A percentile compares a stretch with the other conserved stretches of the same genome.
phyloP scores from a whole-genome alignment of 2,797 vertebrate species.

The Thalassophryne amazonica region DNA sequence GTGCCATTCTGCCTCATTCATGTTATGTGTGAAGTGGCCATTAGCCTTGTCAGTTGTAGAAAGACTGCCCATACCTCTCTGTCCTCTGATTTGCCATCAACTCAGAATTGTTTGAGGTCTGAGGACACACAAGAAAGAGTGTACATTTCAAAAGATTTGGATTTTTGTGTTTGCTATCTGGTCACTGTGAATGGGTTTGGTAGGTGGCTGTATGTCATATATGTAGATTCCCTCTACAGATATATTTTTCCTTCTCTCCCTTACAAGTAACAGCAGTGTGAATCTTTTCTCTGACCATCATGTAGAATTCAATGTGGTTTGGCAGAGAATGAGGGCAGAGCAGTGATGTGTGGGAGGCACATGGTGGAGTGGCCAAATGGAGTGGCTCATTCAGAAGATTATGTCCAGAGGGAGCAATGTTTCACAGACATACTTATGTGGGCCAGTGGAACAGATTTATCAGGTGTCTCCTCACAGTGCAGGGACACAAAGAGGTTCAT shows the following conservation, averaged over 20 bases:
- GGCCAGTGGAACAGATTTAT: slow-evolving; percentile 1
- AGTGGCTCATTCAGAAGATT: slow-evolving; percentile 38
- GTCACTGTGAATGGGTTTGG: too few relatives aligned
- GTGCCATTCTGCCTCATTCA: too few relatives aligned
- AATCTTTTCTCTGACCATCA: slow-evolving; percentile 15
- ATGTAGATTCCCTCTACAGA: too few relatives aligned
- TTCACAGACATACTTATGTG: slow-evolving; percentile 12
- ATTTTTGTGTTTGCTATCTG: too few relatives aligned
- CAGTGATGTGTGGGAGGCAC: slow-evolving; percentile 44
- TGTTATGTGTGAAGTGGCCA: too few relatives aligned
- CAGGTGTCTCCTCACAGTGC: not conserved
- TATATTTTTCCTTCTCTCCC: not conserved
- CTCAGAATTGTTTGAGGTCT: too few relatives aligned
- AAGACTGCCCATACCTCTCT: too few relatives aligned
- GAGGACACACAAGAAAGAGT: too few relatives aligned
- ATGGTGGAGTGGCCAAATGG: slow-evolving; percentile 44
- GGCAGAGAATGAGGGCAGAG: slow-evolving; percentile 36
- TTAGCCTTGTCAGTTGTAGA: too few relatives aligned
- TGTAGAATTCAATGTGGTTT: slow-evolving; percentile 14
- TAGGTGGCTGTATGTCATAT: too few relatives aligned
- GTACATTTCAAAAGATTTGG: too few relatives aligned
- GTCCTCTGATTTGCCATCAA: too few relatives aligned
- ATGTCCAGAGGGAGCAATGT: slow-evolving; percentile 21
- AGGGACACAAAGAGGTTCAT: not conserved
- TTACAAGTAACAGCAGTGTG: slow-evolving; percentile 33